Conservation (phyloP, 2,113 vertebrate species). For the Monopterus albus region DNA sequence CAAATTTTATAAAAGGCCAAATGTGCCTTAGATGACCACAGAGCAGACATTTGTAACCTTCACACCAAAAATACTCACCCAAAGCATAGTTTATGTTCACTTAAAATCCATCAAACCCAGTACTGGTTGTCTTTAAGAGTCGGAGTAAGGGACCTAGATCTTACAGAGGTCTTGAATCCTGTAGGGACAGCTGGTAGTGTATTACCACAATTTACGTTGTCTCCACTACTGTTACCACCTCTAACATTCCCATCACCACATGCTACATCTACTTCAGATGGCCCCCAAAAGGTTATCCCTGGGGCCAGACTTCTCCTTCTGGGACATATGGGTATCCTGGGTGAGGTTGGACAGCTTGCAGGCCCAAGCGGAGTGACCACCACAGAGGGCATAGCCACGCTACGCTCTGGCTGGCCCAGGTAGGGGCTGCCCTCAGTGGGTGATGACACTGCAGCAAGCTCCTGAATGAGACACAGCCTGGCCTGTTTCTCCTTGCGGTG, state of each 20-base stretch:
- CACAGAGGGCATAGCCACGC: slow-evolving; percentile 83
- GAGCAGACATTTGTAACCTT: not conserved
- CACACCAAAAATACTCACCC: slow-evolving; percentile 21
- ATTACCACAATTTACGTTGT: slow-evolving; percentile 2
- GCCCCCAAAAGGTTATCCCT: slow-evolving; percentile 76
- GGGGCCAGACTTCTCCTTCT: slow-evolving; percentile 62
- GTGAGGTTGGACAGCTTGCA: slow-evolving; percentile 53
- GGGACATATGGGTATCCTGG: slow-evolving; percentile 48
- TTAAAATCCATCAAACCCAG: slow-evolving; percentile 84
- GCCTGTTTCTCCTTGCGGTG: slow-evolving; percentile 82
- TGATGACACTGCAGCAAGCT: slow-evolving; percentile 61
- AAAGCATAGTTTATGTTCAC: slow-evolving; percentile 59
- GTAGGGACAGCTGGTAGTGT: not conserved
- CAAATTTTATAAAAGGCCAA: not conserved
- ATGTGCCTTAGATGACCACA: slow-evolving; percentile 15
- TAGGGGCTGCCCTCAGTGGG: slow-evolving; percentile 55
- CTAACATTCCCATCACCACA: slow-evolving; percentile 1
- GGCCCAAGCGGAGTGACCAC: slow-evolving; percentile 85
- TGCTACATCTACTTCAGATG: slow-evolving; percentile 75
- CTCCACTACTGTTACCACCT: slow-evolving; percentile 6
- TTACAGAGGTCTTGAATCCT: slow-evolving; percentile 37
- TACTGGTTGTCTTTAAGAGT: slow-evolving; percentile 85
- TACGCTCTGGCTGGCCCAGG: slow-evolving; percentile 75
- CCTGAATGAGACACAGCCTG: slow-evolving; percentile 68
- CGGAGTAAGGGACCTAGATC: slow-evolving; percentile 74